Base-by-base conservation (phyloP, 2,113 vertebrate species). In the Chaetodon trifascialis region DNA sequence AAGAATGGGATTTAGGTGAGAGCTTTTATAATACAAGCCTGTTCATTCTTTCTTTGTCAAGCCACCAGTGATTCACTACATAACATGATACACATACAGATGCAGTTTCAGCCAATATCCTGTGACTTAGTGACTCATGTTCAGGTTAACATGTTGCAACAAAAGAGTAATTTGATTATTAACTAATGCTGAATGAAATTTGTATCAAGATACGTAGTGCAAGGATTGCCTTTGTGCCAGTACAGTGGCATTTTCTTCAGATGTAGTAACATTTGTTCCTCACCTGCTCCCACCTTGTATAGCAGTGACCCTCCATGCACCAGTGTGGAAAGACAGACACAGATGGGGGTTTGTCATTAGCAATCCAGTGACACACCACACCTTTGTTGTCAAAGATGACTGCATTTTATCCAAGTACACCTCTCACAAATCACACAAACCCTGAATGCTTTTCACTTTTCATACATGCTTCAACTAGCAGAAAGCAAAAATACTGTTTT, bases 1-100 rank as follows among this genome's bases (percentile, higher is more conserved):
- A 12, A 67, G 42, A 79, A 64, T 16, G 0, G 76, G 72, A 36
- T 88, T 86, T 52, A 85, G 88, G 93, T 93, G 62, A 86, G 89
- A 81, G 46, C 15, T 5, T 76, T 7, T 70, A 14, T 59, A 23
- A 46, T 14, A 55, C 17, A 46, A 59, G 4, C 34, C 25, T 19
- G 21, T 52, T 52, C 23, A 7, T 52, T 76, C 42, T 38, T 51
- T 73, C 40, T 69, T 34, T 51, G 7, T 60, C 36, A 11, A 42
- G 19, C 17, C 8, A 30, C 9, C 19, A 54, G 21, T 46, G 23
- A 60, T 51, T 49, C 38, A 47, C 14, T 52, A 11, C 7, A 59
- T 11, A 30, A 38, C 3, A 30, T 30, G 3, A 30, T 30, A 30
- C 30, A 30, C 30, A 30, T 30, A 30, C 30, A 30, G 30, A 34